Conservation (phyloP, 2,888 invertebrate genomes). For the Alcis repandata region DNA sequence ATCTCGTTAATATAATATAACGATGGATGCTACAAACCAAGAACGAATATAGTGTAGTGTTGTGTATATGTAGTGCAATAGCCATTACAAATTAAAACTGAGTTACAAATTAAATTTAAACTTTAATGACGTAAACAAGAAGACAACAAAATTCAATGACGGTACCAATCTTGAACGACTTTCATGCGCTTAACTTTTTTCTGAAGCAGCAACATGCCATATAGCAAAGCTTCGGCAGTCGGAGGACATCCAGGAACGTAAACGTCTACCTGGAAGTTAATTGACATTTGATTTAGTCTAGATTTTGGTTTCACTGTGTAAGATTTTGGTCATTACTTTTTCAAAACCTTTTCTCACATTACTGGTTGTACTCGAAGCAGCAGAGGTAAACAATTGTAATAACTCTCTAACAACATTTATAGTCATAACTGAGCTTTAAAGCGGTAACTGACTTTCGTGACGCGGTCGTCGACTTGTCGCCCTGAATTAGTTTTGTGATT, state of each 20-base stretch:
- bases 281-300: neutral
- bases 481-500: slow-evolving; percentile 24
- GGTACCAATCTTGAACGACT: slow-evolving; percentile 79
- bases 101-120: neutral
- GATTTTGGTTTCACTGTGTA: too few species aligned
- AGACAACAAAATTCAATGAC: slow-evolving; percentile 57
- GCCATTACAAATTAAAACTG: neutral
- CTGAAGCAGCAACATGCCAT: slow-evolving; percentile 94
- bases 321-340: too few species aligned
- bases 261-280: slow-evolving; percentile 87
- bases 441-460: slow-evolving; percentile 5
- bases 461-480: slow-evolving; percentile 20
- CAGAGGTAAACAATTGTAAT: neutral
- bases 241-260: slow-evolving; percentile 98
- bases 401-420: slow-evolving; percentile 3
- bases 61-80: neutral
- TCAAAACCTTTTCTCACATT: too few species aligned
- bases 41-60: neutral
- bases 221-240: slow-evolving; percentile 96
- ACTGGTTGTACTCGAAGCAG: too few species aligned
- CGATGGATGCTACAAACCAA: neutral
- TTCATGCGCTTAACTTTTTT: slow-evolving; percentile 94
- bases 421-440: slow-evolving; percentile 24
- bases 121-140: slow-evolving; percentile 10
- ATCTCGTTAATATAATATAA: neutral